Base-by-base conservation (phyloP, 2,888 invertebrate species). In the Camponotus fellah region DNA sequence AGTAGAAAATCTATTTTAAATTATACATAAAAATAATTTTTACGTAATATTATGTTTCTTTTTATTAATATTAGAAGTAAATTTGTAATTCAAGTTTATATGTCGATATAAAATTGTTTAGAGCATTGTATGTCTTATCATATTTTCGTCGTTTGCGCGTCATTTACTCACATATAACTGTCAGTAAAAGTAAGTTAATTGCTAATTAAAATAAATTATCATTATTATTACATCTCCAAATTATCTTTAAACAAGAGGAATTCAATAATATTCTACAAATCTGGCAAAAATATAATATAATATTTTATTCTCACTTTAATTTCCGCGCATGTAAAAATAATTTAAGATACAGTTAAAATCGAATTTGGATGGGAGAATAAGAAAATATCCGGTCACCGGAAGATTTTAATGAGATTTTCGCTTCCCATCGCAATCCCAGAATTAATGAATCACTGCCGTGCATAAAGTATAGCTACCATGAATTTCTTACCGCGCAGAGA, bases 361-460 rank as follows among this genome's bases (percentile, higher is more conserved):
- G n/a, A 46, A 64, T 26, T 26, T 17, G 17, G n/a, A 62, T 34
- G 10, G 56, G 79, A 75, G 79, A 71, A 76, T 60, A 74, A 82
- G 83, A 60, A 74, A 32, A 56, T 40, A n/a, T 49, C 62, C 49
- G 74, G 37, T 53, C 60, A 62, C 75, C 66, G 81, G 79, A 72
- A 87, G n/a, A 60, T 69, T 85, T 87, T 87, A 87, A 87, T 62
- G 83, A 87, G 83, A 46, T 66, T 53, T 46, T 43, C 53, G 46
- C 53, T 40, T 14, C 40, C 10, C 37, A 26, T 66, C 68, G 2
- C 40, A n/a, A 56, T 46, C 8, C 3, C 43, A 21, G 40, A 66
- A 56, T 77, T 77, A 77, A 43, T 40, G n/a, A 68, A 60, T 64
- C 53, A 12, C 40, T 32, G 12, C 12, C 43, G 21, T 40, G 62